Conservation (phyloP, 1,140 invertebrate genomes). For the Varroa destructor region DNA sequence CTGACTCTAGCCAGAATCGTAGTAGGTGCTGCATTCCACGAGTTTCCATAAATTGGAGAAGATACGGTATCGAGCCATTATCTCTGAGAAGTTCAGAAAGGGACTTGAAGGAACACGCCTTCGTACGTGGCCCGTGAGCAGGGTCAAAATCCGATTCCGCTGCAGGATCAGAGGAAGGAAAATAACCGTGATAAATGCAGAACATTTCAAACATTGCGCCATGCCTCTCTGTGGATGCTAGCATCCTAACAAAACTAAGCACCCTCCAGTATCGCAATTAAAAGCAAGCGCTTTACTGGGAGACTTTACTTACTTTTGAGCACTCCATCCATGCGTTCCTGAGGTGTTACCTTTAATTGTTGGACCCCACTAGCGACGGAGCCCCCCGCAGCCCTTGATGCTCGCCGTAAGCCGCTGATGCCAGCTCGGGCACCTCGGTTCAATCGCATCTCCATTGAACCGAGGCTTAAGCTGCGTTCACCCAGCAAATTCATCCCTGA, state of each 20-base stretch:
- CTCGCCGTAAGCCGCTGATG: neutral
- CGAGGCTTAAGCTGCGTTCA: constrained; percentile 8
- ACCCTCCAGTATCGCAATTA: neutral
- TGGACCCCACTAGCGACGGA: neutral
- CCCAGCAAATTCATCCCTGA: too few relatives aligned
- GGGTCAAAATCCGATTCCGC: constrained; percentile 13
- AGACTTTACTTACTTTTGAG: neutral
- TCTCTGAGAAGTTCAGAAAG: constrained; percentile 1
- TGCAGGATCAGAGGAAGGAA: neutral
- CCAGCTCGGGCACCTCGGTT: neutral
- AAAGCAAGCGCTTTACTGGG: neutral
- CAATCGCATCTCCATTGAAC: constrained; percentile 13
- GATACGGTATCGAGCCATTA: constrained; percentile 19
- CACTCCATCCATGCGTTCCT: neutral
- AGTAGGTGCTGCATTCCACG: constrained; percentile 3
- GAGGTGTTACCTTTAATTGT: neutral
- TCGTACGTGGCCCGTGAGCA: neutral
- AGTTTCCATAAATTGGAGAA: constrained; percentile 20
- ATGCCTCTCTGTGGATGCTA: neutral
- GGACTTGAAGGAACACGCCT: constrained; percentile 17
- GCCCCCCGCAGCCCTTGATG: neutral
- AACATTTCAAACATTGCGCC: neutral
- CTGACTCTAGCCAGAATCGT: constrained; percentile 17
- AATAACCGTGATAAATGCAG: neutral
- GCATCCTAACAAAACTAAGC: neutral